Evolutionary conservation across 2,888 invertebrate species (phyloP), one percentile per base, ranked within the genome.

Genomic region (Parapristionchus giblindavisi): DNA sequence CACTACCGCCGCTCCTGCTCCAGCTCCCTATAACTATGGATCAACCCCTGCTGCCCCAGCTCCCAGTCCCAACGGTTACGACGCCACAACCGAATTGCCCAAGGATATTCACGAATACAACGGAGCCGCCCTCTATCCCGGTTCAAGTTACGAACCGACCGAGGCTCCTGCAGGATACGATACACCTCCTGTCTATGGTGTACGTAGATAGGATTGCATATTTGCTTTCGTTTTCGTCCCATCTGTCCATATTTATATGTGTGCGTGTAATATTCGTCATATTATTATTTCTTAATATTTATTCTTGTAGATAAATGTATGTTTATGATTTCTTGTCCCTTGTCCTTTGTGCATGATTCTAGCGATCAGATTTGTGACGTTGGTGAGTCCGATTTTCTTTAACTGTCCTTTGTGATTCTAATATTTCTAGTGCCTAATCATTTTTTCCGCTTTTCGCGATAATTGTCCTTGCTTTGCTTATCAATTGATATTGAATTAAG

Each of bases 91-190:
- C 21, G 17, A 40, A 29, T 8, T 8, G 8, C 43, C 43, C 17
- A 43, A 43, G 24, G 63, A 65, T 21, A 24, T 43, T 2, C 63
- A 65, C 21, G 63, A 65, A 21, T 65, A 43, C 63, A 65, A 65
- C n/a, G 63, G 63, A 27, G 63, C 43, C 2, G n/a, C 61, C 27
- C 61, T n/a, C n/a, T n/a, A 4, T 8, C 32, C 43, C 1, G 63
- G 63, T 21, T 65, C 36, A 3, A 40, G 61, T 11, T 61, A 61
- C 40, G 61, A 43, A 4, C n/a, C 21, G 43, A 6, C 43, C 21
- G 11, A 54, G 27, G 32, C 70, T n/a, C 27, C 56, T 17, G n/a
- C 21, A 1, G 68, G 32, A 54, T 71, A 71, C 70, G 56, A 66
- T 36, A 51, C 54, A 17, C 27, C 56, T 27, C 56, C 56, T 40